Conservation (phyloP, 2,113 vertebrate genomes). For the Strix aluco region DNA sequence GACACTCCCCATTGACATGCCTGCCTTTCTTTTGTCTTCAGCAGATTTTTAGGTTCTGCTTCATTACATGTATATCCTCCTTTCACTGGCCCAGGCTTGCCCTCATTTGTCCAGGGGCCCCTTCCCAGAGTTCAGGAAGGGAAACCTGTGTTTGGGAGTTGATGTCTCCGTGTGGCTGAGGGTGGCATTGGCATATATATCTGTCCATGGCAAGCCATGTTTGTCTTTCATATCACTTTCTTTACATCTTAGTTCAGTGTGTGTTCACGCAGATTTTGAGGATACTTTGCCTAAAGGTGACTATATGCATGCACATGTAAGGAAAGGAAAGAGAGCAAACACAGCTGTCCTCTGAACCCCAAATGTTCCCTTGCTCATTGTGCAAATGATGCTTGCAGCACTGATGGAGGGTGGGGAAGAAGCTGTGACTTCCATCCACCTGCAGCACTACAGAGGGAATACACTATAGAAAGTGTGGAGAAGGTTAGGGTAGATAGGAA, state of each 20-base stretch:
- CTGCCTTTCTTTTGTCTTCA: background rate
- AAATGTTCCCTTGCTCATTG: background rate
- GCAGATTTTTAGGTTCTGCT: constrained; percentile 25
- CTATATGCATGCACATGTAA: background rate
- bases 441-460: background rate
- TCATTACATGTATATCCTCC: constrained; percentile 22
- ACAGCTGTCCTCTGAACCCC: background rate
- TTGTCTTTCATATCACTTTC: background rate
- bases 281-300: background rate
- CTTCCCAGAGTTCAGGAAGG: background rate
- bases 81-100: constrained; percentile 28
- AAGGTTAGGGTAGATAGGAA: background rate
- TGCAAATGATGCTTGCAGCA: background rate
- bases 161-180: background rate
- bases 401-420: background rate
- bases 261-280: background rate
- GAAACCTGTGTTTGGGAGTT: background rate
- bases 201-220: background rate
- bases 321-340: background rate
- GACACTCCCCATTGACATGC: background rate
- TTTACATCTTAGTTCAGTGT: background rate
- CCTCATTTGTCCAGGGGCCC: background rate
- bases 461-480: background rate
- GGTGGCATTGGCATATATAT: background rate
- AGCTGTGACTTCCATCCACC: background rate